These are phyloP conservation scores for Steinernema feltiae DNA, from an alignment of 1,140 invertebrate genomes.

Conservation along the genomic window DNA sequence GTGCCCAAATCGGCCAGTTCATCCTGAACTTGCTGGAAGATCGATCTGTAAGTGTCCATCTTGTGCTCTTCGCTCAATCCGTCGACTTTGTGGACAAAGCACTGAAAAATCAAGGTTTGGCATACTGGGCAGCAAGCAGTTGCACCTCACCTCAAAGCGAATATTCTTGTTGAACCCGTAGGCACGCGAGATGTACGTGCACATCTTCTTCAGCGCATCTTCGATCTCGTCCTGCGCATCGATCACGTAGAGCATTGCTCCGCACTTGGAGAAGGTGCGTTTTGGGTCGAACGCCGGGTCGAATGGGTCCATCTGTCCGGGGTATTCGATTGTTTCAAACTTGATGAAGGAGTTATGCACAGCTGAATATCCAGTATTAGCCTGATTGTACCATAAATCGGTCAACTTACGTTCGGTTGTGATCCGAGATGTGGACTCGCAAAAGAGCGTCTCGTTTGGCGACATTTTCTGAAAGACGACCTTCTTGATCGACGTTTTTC, in stretches of 20 bases:
- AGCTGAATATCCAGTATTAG: constrained; percentile 59
- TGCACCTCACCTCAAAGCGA: constrained; percentile 77
- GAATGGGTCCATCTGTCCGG: constrained; percentile 95
- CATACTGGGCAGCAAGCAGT: constrained; percentile 75
- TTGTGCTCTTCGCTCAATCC: constrained; percentile 53
- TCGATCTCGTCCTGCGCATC: constrained; percentile 75
- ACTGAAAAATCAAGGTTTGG: constrained; percentile 35
- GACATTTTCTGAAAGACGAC: constrained; percentile 99
- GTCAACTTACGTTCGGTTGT: constrained; percentile 77
- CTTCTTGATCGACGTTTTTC: constrained; percentile 99
- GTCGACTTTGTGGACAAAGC: constrained; percentile 56
- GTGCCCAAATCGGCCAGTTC: constrained; percentile 80
- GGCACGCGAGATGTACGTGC: constrained; percentile 84
- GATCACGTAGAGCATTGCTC: constrained; percentile 95
- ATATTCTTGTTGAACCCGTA: constrained; percentile 92
- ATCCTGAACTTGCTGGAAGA: constrained; percentile 90
- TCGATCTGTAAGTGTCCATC: constrained; percentile 75
- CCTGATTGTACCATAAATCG: constrained; percentile 6
- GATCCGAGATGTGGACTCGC: constrained; percentile 96
- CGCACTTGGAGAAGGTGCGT: constrained; percentile 76
- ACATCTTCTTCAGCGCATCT: constrained; percentile 85
- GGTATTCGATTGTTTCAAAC: constrained; percentile 99
- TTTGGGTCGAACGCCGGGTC: constrained; percentile 91
- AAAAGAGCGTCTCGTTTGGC: constrained; percentile 96
- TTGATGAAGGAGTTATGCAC: constrained; percentile 95